Percentiles rank a stretch among this genome's conserved stretches.
These are phyloP conservation scores for Ptilonorhynchus violaceus DNA, from an alignment of 2,113 vertebrate genomes.

Conservation along the genomic window DNA sequence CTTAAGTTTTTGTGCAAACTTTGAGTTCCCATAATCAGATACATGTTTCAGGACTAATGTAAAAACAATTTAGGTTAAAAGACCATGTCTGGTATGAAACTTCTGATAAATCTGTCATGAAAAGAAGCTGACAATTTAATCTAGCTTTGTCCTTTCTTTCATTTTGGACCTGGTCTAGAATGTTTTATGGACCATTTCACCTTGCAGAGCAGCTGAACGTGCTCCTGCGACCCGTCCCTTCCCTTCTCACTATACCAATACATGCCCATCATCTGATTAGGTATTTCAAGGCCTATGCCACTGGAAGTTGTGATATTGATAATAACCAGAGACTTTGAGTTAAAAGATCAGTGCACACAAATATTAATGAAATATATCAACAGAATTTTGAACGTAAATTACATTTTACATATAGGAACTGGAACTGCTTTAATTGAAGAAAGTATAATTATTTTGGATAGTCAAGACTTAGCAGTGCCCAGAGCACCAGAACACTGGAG, in stretches of 20 bases:
- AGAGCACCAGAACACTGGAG: neutral
- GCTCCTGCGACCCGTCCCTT: neutral
- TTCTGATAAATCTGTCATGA: neutral
- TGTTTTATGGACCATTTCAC: rapidly evolving
- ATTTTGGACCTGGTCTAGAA: neutral
- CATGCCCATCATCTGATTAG: neutral
- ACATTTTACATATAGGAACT: neutral
- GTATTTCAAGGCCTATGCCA: neutral
- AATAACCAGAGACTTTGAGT: neutral
- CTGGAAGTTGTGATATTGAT: neutral
- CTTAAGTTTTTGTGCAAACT: neutral
- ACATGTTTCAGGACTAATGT: neutral
- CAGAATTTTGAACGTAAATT: neutral
- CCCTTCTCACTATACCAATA: neutral
- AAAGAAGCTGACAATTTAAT: neutral
- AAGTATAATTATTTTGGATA: neutral
- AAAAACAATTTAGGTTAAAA: neutral
- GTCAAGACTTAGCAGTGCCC: neutral
- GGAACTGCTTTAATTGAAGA: neutral
- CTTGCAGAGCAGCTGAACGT: rapidly evolving
- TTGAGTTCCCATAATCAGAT: neutral
- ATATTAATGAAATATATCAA: neutral
- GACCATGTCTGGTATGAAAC: neutral
- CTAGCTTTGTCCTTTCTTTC: neutral
- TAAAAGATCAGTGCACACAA: neutral